phyloP scores from a whole-genome alignment of 2,888 invertebrate species.

The Julus scandinavius region DNA sequence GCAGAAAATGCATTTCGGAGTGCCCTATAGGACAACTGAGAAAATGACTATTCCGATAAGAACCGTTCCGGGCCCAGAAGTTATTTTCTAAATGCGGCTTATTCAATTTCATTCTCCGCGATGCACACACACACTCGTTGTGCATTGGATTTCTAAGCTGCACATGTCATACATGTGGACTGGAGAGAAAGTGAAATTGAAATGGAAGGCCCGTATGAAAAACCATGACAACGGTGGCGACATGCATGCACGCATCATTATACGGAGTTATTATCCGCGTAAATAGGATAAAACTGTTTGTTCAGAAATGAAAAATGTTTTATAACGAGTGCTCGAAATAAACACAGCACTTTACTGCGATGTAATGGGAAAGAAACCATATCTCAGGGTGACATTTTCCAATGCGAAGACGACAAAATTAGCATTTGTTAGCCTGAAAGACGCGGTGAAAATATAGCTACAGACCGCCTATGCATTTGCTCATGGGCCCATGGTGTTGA shows the following conservation, averaged over 20 bases:
- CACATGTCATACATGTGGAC: not conserved
- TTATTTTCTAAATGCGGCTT: conserved; percentile 33
- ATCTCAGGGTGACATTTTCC: conserved; percentile 6
- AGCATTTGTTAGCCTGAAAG: not conserved
- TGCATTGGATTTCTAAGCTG: not conserved
- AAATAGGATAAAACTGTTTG: conserved; percentile 33
- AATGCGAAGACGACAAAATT: not conserved
- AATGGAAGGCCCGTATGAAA: not conserved
- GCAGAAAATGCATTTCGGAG: conserved; percentile 27
- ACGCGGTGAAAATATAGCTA: not conserved
- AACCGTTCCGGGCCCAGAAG: not conserved
- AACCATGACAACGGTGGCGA: conserved; percentile 33
- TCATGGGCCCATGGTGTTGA: not conserved
- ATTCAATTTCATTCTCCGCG: conserved; percentile 12
- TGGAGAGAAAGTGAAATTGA: conserved; percentile 4
- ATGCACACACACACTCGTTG: not conserved
- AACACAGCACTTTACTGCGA: not conserved
- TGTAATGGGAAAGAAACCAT: conserved; percentile 33
- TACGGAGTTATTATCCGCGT: conserved; percentile 33
- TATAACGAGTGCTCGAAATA: conserved; percentile 17
- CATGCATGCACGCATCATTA: conserved; percentile 33
- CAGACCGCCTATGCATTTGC: not conserved
- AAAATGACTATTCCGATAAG: conserved; percentile 12
- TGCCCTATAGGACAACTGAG: not conserved
- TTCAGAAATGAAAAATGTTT: conserved; percentile 33